phyloP scores from a whole-genome alignment of 2,888 invertebrate species.

The Tortrix viridana region DNA sequence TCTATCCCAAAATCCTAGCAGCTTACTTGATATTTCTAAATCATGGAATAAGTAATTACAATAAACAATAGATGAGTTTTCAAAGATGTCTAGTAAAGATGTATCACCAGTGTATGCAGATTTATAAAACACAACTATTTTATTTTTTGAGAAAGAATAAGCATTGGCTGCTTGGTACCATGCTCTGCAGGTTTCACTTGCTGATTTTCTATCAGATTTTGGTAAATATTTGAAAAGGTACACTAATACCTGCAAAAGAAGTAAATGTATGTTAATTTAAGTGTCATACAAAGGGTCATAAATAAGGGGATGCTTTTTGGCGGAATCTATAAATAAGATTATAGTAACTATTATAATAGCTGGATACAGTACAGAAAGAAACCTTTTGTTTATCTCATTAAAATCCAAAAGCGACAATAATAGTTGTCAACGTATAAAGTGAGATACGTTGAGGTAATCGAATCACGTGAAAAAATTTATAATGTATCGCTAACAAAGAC shows the following conservation, averaged over 20 bases:
- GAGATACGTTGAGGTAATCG: conserved; percentile 27
- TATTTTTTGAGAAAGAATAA: conserved; percentile 81
- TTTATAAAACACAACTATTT: conserved; percentile 78
- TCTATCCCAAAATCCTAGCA: conserved; percentile 82
- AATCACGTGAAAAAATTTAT: conserved; percentile 71
- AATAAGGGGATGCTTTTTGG: too few relatives aligned
- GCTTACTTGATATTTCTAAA: conserved; percentile 80
- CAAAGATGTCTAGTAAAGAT: conserved; percentile 69
- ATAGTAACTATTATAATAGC: too few relatives aligned
- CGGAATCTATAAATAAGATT: too few relatives aligned
- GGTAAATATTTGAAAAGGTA: conserved; percentile 86
- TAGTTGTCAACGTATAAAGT: background rate
- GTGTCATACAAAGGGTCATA: too few relatives aligned
- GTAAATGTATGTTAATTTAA: background rate
- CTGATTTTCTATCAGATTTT: conserved; percentile 86
- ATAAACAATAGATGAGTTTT: conserved; percentile 71
- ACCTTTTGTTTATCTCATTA: too few relatives aligned
- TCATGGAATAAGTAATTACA: conserved; percentile 81
- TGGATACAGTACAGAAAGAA: too few relatives aligned
- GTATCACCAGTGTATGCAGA: conserved; percentile 68
- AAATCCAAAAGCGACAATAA: too few relatives aligned
- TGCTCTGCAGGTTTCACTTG: conserved; percentile 85
- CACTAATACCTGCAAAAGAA: conserved; percentile 82
- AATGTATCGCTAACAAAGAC: conserved; percentile 63
- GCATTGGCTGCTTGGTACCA: conserved; percentile 89